These are phyloP conservation scores for Sturnira hondurensis DNA, from an alignment of 2,113 vertebrate genomes.

Conservation along the genomic window DNA sequence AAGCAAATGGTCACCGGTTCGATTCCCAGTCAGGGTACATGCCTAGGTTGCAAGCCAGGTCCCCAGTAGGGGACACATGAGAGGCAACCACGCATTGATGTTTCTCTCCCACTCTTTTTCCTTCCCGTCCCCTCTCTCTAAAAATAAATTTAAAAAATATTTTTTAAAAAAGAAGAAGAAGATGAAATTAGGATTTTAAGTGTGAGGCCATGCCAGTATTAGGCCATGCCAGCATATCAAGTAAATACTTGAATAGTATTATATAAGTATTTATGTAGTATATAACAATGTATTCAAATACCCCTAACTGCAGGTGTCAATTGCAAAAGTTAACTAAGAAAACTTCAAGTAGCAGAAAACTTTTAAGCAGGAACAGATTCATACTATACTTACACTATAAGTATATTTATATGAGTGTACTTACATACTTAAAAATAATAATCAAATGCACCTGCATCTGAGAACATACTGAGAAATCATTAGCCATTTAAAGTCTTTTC, in stretches of 20 bases:
- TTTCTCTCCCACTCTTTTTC: too few species aligned
- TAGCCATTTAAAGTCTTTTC: constrained; percentile 30
- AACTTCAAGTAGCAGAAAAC: background rate
- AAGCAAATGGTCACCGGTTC: too few species aligned
- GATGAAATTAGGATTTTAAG: background rate
- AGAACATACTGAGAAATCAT: background rate
- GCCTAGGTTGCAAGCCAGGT: too few species aligned
- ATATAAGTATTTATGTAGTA: background rate
- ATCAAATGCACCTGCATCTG: background rate
- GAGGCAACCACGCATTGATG: too few species aligned
- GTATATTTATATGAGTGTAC: too few species aligned
- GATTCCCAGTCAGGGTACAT: too few species aligned
- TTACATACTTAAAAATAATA: background rate
- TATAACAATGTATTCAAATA: background rate
- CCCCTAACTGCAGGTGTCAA: background rate
- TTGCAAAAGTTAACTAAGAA: background rate
- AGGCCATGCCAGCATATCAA: background rate
- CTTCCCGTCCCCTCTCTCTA: too few species aligned
- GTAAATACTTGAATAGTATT: too few species aligned
- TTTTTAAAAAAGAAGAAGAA: background rate
- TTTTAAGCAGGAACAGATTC: background rate
- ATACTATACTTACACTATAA: background rate
- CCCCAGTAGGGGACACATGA: too few species aligned
- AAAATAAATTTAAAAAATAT: too few species aligned
- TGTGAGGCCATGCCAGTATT: background rate